These are phyloP conservation scores for Lichenostomus cassidix DNA, from an alignment of 2,113 vertebrate species.

Conservation along the genomic window DNA sequence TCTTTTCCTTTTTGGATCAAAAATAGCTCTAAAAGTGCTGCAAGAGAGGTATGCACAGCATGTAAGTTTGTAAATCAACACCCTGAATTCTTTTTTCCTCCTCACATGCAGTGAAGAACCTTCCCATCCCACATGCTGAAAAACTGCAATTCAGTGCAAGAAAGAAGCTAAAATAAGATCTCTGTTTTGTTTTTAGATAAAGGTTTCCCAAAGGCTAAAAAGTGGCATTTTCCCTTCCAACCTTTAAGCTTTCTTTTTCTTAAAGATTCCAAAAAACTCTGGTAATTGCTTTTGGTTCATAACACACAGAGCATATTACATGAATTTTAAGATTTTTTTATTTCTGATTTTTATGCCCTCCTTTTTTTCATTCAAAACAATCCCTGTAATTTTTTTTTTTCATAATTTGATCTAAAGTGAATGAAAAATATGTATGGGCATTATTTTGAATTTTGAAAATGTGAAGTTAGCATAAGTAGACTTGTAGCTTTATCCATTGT, in stretches of 20 bases:
- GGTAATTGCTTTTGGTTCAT: not conserved
- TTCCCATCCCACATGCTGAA: not conserved
- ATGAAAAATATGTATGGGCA: not conserved
- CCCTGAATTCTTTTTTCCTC: not conserved
- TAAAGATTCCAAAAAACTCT: not conserved
- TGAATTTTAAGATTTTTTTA: not conserved
- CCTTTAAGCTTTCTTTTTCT: not conserved
- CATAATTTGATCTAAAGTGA: not conserved
- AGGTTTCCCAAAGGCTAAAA: not conserved
- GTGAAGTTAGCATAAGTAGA: not conserved
- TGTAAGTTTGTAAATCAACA: not conserved
- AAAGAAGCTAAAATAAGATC: constrained; percentile 8
- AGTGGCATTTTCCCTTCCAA: not conserved
- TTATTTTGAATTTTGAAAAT: not conserved
- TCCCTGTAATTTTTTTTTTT: not conserved
- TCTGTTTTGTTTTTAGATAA: not conserved
- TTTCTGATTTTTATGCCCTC: not conserved
- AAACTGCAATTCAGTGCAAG: not conserved
- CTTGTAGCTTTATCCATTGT: not conserved
- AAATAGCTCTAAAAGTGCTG: not conserved
- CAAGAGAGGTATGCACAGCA: not conserved
- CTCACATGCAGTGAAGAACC: not conserved
- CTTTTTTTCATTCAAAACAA: not conserved
- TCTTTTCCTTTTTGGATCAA: not conserved
- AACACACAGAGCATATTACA: not conserved